A percentile compares a stretch with the other conserved stretches of the same genome.
Evolutionary conservation across 2,797 vertebrate genomes (phyloP).

Genomic region (Garrulus glandarius): DNA sequence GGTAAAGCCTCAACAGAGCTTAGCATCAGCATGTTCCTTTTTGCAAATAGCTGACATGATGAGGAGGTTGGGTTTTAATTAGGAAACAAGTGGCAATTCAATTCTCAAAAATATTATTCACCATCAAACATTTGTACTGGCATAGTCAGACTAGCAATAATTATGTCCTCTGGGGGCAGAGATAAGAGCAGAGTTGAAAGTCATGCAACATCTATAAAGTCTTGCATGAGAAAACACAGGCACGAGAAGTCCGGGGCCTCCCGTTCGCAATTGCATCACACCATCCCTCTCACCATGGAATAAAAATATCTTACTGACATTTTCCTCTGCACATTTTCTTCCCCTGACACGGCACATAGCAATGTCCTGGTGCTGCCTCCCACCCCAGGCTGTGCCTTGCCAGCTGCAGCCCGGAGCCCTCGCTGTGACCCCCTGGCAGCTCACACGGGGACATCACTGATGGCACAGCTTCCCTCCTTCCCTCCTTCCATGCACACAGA

Average conservation of each 20-base stretch:
- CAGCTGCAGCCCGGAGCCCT: neutral
- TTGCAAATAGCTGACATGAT: neutral
- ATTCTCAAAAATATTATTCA: neutral
- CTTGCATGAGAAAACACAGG: neutral
- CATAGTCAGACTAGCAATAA: neutral
- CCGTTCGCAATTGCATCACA: neutral
- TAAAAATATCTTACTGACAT: neutral
- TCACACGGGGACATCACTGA: fast-evolving
- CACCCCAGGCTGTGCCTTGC: neutral
- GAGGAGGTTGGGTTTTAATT: neutral
- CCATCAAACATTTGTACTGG: neutral
- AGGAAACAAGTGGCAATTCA: slow-evolving; percentile 4
- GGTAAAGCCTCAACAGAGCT: neutral
- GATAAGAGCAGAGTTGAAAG: neutral
- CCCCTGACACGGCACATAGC: neutral
- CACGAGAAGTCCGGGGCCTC: neutral
- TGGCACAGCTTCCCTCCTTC: neutral
- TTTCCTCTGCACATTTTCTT: neutral
- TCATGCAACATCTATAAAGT: neutral
- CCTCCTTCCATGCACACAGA: neutral
- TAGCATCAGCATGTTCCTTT: neutral
- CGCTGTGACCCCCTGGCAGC: neutral
- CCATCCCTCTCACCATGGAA: neutral
- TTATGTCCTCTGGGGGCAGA: neutral
- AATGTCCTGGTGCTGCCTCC: neutral